A percentile compares a stretch with the other conserved stretches of the same genome.
These are phyloP conservation scores for Heteromurus nitidus DNA, from an alignment of 2,888 invertebrate genomes.

Conservation along the genomic window DNA sequence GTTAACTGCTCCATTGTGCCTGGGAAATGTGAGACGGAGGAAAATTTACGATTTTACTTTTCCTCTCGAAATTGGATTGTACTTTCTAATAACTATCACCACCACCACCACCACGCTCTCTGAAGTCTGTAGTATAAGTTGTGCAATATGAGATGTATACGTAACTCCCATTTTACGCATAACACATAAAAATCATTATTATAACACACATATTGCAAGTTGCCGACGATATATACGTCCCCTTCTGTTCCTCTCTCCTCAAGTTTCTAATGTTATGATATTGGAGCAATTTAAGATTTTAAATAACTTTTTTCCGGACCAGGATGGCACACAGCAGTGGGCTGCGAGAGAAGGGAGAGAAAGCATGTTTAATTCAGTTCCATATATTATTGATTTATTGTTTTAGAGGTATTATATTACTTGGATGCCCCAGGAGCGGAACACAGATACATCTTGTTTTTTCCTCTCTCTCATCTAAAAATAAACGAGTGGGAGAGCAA, in stretches of 20 bases:
- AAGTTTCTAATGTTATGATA: too few relatives aligned
- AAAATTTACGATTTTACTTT: conserved; percentile 9
- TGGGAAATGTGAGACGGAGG: background rate
- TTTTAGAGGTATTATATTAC: background rate
- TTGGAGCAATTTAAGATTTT: background rate
- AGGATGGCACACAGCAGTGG: too few relatives aligned
- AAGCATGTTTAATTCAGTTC: background rate
- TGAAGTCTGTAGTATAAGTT: background rate
- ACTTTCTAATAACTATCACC: conserved; percentile 4
- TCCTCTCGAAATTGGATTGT: background rate
- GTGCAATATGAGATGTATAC: too few relatives aligned
- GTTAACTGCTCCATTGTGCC: conserved; percentile 12
- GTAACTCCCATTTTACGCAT: too few relatives aligned
- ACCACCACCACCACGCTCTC: too few relatives aligned
- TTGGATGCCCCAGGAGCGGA: background rate
- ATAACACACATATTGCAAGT: too few relatives aligned
- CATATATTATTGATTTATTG: conserved; percentile 3
- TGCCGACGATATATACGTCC: too few relatives aligned
- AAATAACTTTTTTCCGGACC: too few relatives aligned
- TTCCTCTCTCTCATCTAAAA: conserved; percentile 1
- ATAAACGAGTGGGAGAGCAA: background rate
- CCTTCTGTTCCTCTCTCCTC: too few relatives aligned
- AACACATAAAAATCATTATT: too few relatives aligned
- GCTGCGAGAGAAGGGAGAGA: too few relatives aligned
- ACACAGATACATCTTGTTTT: conserved; percentile 2